phyloP scores from a whole-genome alignment of 2,888 invertebrate genomes.

The Muschampia plurimacula region DNA sequence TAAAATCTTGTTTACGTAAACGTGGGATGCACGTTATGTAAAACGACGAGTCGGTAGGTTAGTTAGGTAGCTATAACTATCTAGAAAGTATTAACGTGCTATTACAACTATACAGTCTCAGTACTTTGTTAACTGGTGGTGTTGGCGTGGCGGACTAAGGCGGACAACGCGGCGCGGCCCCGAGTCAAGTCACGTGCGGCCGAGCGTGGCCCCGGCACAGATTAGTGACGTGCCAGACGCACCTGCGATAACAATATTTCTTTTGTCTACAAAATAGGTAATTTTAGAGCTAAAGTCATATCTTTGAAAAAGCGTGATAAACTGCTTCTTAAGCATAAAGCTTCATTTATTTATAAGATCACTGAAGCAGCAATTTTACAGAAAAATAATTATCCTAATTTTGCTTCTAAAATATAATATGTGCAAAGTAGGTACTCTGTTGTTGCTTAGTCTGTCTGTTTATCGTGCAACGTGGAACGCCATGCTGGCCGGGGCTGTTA shows the following conservation, averaged over 20 bases:
- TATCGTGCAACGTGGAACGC: constrained; percentile 18
- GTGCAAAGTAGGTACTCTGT: neutral
- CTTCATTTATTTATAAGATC: no score
- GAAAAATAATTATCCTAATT: neutral
- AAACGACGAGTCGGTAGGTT: constrained; percentile 2
- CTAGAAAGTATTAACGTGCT: no score
- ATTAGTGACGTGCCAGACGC: constrained; percentile 8
- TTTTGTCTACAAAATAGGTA: no score
- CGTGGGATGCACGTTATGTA: constrained; percentile 26
- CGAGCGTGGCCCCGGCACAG: constrained; percentile 59
- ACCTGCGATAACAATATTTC: neutral
- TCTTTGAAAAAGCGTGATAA: no score
- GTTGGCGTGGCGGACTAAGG: neutral
- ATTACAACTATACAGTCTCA: no score
- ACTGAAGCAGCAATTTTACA: no score
- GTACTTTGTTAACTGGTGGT: neutral
- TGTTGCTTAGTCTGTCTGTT: constrained; percentile 1
- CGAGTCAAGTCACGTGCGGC: constrained; percentile 70
- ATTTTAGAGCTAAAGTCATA: no score
- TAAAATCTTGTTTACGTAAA: constrained; percentile 27
- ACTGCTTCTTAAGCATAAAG: no score
- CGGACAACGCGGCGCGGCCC: constrained; percentile 17
- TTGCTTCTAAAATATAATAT: neutral
- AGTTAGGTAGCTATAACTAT: no score
- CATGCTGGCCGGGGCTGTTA: constrained; percentile 23